Base-by-base conservation (phyloP, 2,888 invertebrate genomes). In the Blastobasis lacticolella region DNA sequence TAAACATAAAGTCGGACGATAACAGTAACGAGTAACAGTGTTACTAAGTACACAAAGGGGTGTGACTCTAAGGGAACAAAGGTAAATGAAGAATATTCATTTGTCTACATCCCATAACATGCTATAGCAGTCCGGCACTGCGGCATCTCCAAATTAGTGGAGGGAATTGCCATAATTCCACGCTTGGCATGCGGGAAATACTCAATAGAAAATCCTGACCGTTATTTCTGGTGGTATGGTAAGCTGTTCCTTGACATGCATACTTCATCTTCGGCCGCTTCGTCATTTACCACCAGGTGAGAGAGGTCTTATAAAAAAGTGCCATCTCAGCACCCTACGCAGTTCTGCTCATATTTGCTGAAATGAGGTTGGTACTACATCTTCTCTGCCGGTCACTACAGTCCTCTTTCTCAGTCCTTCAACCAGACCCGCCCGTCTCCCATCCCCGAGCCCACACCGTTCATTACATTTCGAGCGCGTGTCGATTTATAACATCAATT, bases 401-500 rank as follows among this genome's bases (percentile, higher is more conserved):
- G 23, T 23, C 23, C 23, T 23, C 23, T 23, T 23, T 23, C 23
- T 23, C 23, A 23, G 23, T 23, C 23, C 1, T 23, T 23, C 23
- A 23, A 3, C 23, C 41, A 40, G 4, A 6, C 4, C 55, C 68
- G 65, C 69, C 63, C 48, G 54, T 59, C 62, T 64, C 64, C 67
- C 66, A 64, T 63, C 65, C 69, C 75, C 73, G 44, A 42, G 48
- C 40, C 48, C 49, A 60, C 68, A 62, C 60, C 67, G 73, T 73
- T 78, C 73, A 78, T 73, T 74, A 71, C 74, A 69, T 66, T 63
- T 62, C 63, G 71, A 63, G 65, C 69, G 70, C 72, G 71, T 70
- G 75, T 78, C 81, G 77, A 85, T 85, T 84, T 82, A 85, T 85
- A 80, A 83, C 74, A 67, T 75, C 82, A 81, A 85, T 84, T 85